Evolutionary conservation across 1,140 invertebrate species (phyloP), one percentile per base, ranked within the genome.

Genomic region (Phymorhynchus buccinoides): DNA sequence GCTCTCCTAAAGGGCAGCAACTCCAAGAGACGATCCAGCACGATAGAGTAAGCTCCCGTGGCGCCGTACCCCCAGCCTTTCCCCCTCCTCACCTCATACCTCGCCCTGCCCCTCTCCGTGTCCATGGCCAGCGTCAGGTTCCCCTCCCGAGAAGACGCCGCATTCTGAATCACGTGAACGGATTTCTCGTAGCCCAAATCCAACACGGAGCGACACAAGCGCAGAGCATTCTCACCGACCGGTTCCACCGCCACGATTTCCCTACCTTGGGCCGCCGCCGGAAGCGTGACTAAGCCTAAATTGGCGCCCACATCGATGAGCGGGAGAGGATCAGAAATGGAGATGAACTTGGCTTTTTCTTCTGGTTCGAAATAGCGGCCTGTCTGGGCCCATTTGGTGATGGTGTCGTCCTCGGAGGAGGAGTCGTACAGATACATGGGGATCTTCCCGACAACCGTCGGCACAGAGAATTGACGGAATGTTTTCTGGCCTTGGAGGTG

Each of bases 271-370:
- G 68, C 80, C 27, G 87, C 87, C 9, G 83, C 82, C 80, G 78
- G 83, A 37, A 88, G 68, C 9, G 86, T 68, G 52, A 87, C 85
- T 7, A 86, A 71, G 4, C 87, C 87, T 12, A 88, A 62, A 41
- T 88, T 88, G 22, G 87, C 84, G 30, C 87, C 87, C 52, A 88
- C 82, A 30, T 88, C 87, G 32, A 88, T 35, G 56, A 88, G 86
- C 14, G 78, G 78, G 18, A 80, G 42, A n/a, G 32, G n/a, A 32
- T 48, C 12, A 6, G 42, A 52, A n/a, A 80, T 9, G 30, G 2
- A 12, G 12, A 80, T n/a, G 35, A 80, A 80, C 44, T 56, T 52
- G 12, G 2, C 44, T 18, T 30, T 80, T 56, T 80, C 78, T 30
- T 52, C 9, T 22, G 27, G 30, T 32, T 80, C 78, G 35, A 56